phyloP scores from a whole-genome alignment of 2,888 invertebrate species.

The Morinoia aosen region DNA sequence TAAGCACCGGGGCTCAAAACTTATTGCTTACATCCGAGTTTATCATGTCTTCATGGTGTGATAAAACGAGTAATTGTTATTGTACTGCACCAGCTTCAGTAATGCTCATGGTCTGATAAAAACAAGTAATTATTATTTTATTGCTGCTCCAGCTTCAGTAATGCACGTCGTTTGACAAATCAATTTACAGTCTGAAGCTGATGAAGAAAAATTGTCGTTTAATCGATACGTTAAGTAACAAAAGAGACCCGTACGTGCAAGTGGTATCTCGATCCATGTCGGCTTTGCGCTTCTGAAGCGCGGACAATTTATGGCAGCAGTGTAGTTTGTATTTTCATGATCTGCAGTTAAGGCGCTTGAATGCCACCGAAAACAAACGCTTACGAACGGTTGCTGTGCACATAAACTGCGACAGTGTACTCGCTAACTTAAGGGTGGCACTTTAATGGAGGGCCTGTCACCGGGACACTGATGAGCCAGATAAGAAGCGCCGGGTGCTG shows the following conservation, averaged over 20 bases:
- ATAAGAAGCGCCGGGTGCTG: neutral
- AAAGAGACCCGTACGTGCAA: no score
- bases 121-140: neutral
- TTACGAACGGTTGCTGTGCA: neutral
- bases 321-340: neutral
- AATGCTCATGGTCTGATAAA: neutral
- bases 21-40: neutral
- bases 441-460: conserved; percentile 3
- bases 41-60: neutral
- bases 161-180: neutral
- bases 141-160: neutral
- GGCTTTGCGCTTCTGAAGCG: no score
- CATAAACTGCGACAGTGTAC: neutral
- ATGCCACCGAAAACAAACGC: neutral
- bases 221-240: neutral
- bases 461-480: neutral
- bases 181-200: neutral
- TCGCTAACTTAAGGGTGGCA: neutral
- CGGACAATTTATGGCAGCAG: no score
- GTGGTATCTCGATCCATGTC: no score
- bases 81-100: no score
- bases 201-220: neutral
- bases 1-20: neutral
- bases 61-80: neutral
- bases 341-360: neutral